Conservation (phyloP, 2,888 invertebrate genomes). For the Hirtodrosophila histrioides region DNA sequence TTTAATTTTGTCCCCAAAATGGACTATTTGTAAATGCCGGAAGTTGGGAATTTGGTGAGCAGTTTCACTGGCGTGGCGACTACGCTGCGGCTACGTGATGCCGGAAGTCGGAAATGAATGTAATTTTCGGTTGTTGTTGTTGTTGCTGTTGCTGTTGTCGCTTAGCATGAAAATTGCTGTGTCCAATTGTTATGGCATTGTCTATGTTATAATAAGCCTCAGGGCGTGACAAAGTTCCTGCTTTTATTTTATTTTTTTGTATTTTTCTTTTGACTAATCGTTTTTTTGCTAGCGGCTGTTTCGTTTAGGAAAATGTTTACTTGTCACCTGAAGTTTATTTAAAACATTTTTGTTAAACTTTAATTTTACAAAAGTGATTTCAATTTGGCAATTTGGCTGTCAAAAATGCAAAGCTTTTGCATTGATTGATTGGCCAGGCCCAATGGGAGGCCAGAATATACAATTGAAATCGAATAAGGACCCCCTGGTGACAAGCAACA, state of each 20-base stretch:
- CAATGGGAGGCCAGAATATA: slow-evolving; percentile 12
- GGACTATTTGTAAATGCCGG: slow-evolving; percentile 51
- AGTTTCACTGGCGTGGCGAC: slow-evolving; percentile 32
- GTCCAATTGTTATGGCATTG: slow-evolving; percentile 53
- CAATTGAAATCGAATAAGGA: slow-evolving; percentile 42
- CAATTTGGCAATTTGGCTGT: slow-evolving; percentile 38
- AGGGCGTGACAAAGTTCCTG: slow-evolving; percentile 29
- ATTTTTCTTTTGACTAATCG: slow-evolving; percentile 31
- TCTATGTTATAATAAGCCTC: slow-evolving; percentile 47
- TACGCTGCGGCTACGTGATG: slow-evolving; percentile 67
- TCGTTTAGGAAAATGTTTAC: slow-evolving; percentile 19
- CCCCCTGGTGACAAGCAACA: slow-evolving; percentile 25
- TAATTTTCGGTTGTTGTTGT: slow-evolving; percentile 51
- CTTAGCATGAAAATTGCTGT: slow-evolving; percentile 29
- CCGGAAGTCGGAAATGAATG: slow-evolving; percentile 69
- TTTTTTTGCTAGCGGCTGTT: slow-evolving; percentile 22
- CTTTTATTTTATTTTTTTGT: slow-evolving; percentile 18
- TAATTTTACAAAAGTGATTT: slow-evolving; percentile 33
- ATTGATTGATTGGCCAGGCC: slow-evolving; percentile 60
- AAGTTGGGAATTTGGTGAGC: slow-evolving; percentile 51
- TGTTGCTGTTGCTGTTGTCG: slow-evolving; percentile 21
- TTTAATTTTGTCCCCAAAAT: slow-evolving; percentile 10
- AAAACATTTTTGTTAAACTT: slow-evolving; percentile 25
- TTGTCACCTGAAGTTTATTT: slow-evolving; percentile 29
- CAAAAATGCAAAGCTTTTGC: slow-evolving; percentile 41